Evolutionary conservation across 2,888 invertebrate species (phyloP).

Genomic region (Diploptera punctata): DNA sequence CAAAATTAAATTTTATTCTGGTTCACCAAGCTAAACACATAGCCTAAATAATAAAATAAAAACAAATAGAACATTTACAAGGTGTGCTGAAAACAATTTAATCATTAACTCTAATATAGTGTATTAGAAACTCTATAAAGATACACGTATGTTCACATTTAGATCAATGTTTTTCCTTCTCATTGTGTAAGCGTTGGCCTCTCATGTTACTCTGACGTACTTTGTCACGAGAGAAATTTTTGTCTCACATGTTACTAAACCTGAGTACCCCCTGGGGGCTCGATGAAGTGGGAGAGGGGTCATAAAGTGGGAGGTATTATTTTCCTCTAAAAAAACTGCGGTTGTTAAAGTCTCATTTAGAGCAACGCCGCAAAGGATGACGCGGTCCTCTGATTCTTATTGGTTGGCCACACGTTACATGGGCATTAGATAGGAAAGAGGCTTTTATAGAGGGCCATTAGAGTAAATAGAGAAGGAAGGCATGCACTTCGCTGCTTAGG

Average conservation of each 20-base stretch:
- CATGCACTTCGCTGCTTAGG: neutral
- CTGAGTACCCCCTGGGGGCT: constrained; percentile 12
- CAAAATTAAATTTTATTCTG: too few relatives aligned
- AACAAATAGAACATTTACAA: too few relatives aligned
- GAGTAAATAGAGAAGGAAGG: constrained; percentile 27
- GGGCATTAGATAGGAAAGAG: constrained; percentile 19
- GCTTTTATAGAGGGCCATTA: constrained; percentile 23
- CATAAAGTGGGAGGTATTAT: constrained; percentile 17
- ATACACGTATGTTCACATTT: neutral
- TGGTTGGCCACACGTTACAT: constrained; percentile 28
- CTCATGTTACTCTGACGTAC: neutral
- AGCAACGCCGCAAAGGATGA: constrained; percentile 24
- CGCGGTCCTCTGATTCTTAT: constrained; percentile 9
- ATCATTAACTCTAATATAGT: too few relatives aligned
- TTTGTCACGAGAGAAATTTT: constrained; percentile 9
- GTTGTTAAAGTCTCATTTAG: constrained; percentile 31
- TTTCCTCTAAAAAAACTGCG: constrained; percentile 13
- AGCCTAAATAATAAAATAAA: too few relatives aligned
- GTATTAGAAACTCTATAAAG: too few relatives aligned
- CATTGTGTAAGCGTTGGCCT: neutral
- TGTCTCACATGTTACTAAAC: neutral
- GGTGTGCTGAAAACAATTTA: too few relatives aligned
- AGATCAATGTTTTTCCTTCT: neutral
- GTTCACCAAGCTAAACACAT: too few relatives aligned
- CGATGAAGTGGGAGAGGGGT: constrained; percentile 7